Evolutionary conservation across 2,113 vertebrate genomes (phyloP).

Genomic region (Gulo gulo): DNA sequence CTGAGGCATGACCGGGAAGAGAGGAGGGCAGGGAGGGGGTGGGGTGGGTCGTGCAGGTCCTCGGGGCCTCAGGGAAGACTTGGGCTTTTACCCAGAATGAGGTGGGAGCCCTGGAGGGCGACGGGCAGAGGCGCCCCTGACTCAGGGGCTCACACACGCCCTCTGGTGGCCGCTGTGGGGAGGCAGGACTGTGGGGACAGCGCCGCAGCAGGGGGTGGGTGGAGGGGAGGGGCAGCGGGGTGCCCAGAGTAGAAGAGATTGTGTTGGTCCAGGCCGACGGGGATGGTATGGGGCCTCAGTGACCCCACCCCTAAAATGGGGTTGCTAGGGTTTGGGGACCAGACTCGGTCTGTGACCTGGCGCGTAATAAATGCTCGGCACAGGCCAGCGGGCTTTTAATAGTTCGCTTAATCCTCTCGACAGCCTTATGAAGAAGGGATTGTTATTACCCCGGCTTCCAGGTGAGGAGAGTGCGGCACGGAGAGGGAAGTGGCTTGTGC

Average conservation of each 20-base stretch:
- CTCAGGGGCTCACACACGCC: neutral
- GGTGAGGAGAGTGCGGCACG: neutral
- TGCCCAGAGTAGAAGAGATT: neutral
- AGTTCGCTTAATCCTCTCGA: neutral
- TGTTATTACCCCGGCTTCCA: neutral
- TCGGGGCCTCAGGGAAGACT: fast-evolving
- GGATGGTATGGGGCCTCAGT: neutral
- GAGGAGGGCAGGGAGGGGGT: fast-evolving
- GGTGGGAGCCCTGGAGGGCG: neutral
- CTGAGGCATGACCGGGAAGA: neutral
- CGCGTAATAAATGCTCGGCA: neutral
- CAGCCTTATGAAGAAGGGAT: neutral
- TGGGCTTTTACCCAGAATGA: neutral
- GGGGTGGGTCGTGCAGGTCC: neutral
- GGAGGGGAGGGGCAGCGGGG: neutral
- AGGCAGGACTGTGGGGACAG: neutral
- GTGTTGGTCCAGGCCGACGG: neutral
- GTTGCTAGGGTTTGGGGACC: neutral
- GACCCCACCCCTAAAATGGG: neutral
- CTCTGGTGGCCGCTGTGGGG: neutral
- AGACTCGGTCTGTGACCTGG: fast-evolving
- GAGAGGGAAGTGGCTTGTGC: neutral
- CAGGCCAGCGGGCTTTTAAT: neutral
- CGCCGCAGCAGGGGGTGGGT: neutral
- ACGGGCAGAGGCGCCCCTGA: too few species aligned